Conservation (phyloP, 1,140 invertebrate species). For the Cydia splendana region DNA sequence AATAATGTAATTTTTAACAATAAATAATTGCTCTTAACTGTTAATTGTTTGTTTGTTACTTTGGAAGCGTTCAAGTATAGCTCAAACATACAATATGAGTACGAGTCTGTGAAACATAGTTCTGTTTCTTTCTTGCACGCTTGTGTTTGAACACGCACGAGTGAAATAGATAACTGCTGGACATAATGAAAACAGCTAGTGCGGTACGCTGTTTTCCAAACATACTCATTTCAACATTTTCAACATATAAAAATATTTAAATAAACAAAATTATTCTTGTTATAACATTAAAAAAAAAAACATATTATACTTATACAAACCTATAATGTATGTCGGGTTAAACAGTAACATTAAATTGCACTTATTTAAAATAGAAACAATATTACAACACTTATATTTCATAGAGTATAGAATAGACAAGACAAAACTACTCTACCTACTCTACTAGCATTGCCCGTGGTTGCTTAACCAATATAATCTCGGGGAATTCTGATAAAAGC, state of each 20-base stretch:
- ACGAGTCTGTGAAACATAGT: neutral
- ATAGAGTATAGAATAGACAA: constrained; percentile 73
- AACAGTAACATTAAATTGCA: neutral
- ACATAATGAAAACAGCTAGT: constrained; percentile 22
- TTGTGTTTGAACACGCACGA: neutral
- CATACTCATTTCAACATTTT: neutral
- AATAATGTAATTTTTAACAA: no score
- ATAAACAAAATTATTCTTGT: neutral
- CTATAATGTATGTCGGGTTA: neutral
- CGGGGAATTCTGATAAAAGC: constrained; percentile 72
- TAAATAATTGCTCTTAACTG: neutral
- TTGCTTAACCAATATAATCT: constrained; percentile 76
- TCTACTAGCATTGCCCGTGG: constrained; percentile 72
- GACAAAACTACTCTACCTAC: constrained; percentile 52
- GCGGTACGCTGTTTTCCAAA: neutral
- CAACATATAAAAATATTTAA: neutral
- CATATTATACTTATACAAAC: neutral
- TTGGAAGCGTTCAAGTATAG: neutral
- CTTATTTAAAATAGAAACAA: neutral
- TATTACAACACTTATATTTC: constrained; percentile 35
- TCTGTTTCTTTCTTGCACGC: neutral
- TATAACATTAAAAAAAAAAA: neutral
- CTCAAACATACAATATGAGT: constrained; percentile 14
- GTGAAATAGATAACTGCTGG: neutral
- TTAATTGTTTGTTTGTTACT: neutral